Evolutionary conservation across 2,113 vertebrate species (phyloP).

Genomic region (Tautogolabrus adspersus): DNA sequence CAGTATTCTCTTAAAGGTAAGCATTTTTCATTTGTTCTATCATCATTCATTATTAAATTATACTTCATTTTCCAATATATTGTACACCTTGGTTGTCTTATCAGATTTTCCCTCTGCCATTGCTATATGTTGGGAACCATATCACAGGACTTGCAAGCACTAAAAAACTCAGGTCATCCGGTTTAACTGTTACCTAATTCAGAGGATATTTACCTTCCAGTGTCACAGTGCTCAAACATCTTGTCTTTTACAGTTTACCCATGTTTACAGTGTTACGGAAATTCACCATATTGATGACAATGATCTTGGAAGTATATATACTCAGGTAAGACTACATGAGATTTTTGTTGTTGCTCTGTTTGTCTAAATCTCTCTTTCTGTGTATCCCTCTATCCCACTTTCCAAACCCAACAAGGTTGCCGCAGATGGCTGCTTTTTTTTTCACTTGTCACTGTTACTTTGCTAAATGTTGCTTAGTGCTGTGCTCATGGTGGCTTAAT

Average conservation of each 20-base stretch:
- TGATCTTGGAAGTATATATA: slow-evolving; percentile 90
- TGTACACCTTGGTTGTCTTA: neutral
- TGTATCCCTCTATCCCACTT: no score
- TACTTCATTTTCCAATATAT: neutral
- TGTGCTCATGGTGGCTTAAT: no score
- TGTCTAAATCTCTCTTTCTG: no score
- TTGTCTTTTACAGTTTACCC: slow-evolving; percentile 87
- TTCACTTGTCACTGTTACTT: no score
- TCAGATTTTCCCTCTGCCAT: slow-evolving; percentile 84
- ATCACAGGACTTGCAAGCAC: slow-evolving; percentile 83
- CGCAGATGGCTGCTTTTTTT: no score
- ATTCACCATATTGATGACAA: slow-evolving; percentile 93
- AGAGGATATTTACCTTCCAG: neutral
- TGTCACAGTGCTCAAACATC: neutral
- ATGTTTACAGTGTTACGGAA: slow-evolving; percentile 97
- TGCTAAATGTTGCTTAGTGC: no score
- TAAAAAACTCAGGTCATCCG: slow-evolving; percentile 81
- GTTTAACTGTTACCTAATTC: neutral
- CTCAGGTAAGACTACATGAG: slow-evolving; percentile 81
- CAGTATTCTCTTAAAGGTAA: slow-evolving; percentile 76
- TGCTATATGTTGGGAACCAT: slow-evolving; percentile 82
- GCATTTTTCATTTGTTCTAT: neutral
- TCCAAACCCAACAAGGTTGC: no score
- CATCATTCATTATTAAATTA: neutral
- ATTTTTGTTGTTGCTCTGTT: no score